Percentiles rank a stretch among this genome's conserved stretches.
phyloP scores from a whole-genome alignment of 2,113 vertebrate species.

The Ammospiza nelsoni region DNA sequence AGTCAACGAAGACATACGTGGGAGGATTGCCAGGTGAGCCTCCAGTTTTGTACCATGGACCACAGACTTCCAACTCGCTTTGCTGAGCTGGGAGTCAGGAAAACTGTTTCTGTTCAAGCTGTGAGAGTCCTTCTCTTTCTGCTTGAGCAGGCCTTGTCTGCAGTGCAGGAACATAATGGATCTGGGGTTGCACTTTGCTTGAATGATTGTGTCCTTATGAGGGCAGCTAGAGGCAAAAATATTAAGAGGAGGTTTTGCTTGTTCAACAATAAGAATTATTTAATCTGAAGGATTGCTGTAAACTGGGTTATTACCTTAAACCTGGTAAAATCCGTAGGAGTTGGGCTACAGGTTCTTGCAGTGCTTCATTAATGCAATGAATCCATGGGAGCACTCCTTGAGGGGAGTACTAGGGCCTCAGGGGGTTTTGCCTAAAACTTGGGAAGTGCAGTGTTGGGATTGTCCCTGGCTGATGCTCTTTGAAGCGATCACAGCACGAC shows the following conservation, averaged over 20 bases:
- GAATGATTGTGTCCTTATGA: neutral
- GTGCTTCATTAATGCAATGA: neutral
- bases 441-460: neutral
- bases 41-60: neutral
- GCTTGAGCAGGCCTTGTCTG: neutral
- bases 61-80: neutral
- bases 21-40: conserved; percentile 91
- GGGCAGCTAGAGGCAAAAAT: neutral
- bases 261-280: neutral
- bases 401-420: neutral
- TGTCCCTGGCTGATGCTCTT: neutral
- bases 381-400: neutral
- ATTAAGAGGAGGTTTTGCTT: neutral
- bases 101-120: neutral
- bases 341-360: neutral
- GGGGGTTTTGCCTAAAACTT: neutral
- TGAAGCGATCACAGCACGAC: neutral
- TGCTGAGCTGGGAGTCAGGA: neutral
- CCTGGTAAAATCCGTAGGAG: neutral
- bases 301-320: neutral
- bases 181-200: neutral
- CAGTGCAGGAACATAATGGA: neutral
- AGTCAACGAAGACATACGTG: conserved; percentile 78
- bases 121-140: neutral
- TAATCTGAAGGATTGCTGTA: neutral